Evolutionary conservation across 2,113 vertebrate species (phyloP).

Genomic region (Zingel zingel): DNA sequence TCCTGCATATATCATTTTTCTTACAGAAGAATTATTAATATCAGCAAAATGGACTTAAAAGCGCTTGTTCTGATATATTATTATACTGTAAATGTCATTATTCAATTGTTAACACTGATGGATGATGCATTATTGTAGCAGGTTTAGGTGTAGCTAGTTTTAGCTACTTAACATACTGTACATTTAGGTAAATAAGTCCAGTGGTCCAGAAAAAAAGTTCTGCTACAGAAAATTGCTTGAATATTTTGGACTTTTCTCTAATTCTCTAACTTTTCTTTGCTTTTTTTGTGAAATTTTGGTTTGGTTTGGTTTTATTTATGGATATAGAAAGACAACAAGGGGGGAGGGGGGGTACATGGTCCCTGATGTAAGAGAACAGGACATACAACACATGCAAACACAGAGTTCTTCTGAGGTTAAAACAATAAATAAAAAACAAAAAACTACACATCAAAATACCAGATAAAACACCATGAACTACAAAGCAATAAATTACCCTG

Average conservation of each 20-base stretch:
- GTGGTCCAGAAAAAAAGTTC: not conserved
- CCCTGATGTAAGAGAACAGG: too few relatives aligned
- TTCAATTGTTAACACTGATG: not conserved
- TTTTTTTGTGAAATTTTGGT: not conserved
- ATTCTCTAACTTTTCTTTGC: too few relatives aligned
- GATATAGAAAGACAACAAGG: too few relatives aligned
- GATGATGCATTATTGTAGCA: too few relatives aligned
- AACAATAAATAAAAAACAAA: too few relatives aligned
- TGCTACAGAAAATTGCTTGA: not conserved
- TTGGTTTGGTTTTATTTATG: too few relatives aligned
- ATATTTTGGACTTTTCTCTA: not conserved
- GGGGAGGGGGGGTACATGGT: too few relatives aligned
- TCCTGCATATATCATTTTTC: not conserved
- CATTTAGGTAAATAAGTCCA: not conserved
- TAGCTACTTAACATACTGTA: not conserved
- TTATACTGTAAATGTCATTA: not conserved
- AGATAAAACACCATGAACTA: too few relatives aligned
- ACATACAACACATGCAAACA: too few relatives aligned
- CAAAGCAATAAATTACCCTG: too few relatives aligned
- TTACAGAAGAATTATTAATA: not conserved
- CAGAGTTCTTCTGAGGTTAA: too few relatives aligned
- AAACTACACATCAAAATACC: too few relatives aligned
- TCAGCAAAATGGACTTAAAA: not conserved
- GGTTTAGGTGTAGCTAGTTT: not conserved
- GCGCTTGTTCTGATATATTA: not conserved